Conservation (phyloP, 2,797 vertebrate species). For the Ambastaia sidthimunki region DNA sequence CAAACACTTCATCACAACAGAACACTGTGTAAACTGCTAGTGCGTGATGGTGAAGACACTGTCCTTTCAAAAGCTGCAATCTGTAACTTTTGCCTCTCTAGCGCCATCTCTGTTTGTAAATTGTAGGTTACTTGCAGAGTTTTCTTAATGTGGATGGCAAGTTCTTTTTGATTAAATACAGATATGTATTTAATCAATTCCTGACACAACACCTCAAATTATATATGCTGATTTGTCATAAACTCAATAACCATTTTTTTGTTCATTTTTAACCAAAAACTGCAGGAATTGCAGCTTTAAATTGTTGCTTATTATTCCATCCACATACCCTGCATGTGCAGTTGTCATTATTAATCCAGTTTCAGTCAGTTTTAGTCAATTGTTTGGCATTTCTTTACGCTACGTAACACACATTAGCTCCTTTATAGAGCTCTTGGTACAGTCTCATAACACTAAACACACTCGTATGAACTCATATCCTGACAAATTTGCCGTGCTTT, state of each 20-base stretch:
- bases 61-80: neutral
- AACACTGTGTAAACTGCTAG: neutral
- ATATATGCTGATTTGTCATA: no score
- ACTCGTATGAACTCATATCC: neutral
- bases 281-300: neutral
- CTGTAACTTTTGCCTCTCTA: no score
- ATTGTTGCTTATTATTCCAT: constrained; percentile 7
- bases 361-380: neutral
- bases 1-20: constrained; percentile 10
- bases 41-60: neutral
- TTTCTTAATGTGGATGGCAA: no score
- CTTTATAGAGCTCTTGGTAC: neutral
- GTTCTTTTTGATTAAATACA: no score
- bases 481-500: neutral
- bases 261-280: neutral
- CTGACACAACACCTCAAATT: no score
- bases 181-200: no score
- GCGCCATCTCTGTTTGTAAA: no score
- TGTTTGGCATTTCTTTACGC: neutral
- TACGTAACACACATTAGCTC: neutral
- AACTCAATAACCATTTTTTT: no score
- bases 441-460: neutral
- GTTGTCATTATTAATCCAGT: constrained; percentile 11
- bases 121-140: no score
- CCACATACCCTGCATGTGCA: neutral